These are phyloP conservation scores for Tachysurus fulvidraco DNA, from an alignment of 2,113 vertebrate species.

Conservation along the genomic window DNA sequence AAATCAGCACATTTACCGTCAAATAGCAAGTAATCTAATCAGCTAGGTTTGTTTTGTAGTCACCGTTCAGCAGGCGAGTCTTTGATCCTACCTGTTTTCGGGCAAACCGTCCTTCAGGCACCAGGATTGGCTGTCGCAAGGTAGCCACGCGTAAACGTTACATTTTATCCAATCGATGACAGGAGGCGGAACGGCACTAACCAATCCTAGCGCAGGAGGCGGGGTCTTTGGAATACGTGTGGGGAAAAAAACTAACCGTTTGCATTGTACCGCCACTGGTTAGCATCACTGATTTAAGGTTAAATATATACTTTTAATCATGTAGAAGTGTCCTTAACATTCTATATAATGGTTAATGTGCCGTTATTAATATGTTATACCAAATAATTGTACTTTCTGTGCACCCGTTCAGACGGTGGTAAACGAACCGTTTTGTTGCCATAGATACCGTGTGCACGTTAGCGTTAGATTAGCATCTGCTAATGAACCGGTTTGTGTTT, in stretches of 20 bases:
- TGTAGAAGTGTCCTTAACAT: background rate
- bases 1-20: background rate
- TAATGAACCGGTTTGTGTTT: background rate
- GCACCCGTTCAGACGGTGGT: background rate
- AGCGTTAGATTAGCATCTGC: slow-evolving; percentile 2
- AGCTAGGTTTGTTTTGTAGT: background rate
- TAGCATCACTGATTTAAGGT: background rate
- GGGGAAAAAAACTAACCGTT: background rate
- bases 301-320: background rate
- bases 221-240: background rate
- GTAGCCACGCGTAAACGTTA: background rate
- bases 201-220: background rate
- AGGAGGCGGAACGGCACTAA: background rate
- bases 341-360: too few species aligned
- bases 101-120: background rate
- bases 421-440: slow-evolving; percentile 33
- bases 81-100: background rate
- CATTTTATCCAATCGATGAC: background rate
- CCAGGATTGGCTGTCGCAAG: background rate
- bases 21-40: background rate
- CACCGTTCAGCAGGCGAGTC: background rate
- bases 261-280: background rate
- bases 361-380: background rate
- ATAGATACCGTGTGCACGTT: slow-evolving; percentile 46
- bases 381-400: background rate